Evolutionary conservation across 2,113 vertebrate genomes (phyloP).

Genomic region (Bubo scandiacus): DNA sequence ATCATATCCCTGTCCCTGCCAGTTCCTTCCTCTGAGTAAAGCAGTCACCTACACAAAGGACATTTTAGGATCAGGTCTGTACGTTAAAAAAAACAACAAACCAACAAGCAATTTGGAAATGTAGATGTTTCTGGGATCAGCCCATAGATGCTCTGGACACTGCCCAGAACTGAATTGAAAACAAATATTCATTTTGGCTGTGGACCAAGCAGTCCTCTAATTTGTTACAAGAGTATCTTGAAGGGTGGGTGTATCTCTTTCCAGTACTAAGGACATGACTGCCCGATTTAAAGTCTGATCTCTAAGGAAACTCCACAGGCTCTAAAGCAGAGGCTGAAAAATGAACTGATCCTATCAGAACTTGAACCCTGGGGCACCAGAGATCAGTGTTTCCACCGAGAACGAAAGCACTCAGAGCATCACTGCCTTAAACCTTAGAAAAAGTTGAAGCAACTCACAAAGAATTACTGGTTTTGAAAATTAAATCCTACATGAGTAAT

Average conservation of each 20-base stretch:
- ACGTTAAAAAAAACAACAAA: background rate
- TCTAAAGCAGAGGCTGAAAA: background rate
- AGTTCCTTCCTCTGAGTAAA: background rate
- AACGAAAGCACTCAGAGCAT: background rate
- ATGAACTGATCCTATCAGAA: background rate
- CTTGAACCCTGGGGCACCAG: background rate
- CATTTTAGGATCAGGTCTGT: background rate
- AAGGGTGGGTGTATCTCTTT: background rate
- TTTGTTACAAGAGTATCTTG: background rate
- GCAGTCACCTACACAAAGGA: background rate
- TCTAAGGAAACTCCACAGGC: background rate
- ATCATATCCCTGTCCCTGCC: background rate
- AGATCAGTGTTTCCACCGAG: background rate
- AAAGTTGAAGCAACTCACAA: background rate
- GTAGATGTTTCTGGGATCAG: background rate
- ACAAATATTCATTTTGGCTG: background rate
- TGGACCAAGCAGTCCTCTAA: background rate
- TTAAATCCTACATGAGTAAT: background rate
- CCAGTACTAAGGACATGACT: background rate
- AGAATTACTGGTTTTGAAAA: background rate
- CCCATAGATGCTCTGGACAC: background rate
- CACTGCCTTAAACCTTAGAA: background rate
- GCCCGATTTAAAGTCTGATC: background rate
- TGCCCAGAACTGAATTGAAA: background rate
- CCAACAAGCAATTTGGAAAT: background rate